These are phyloP conservation scores for Aplodontia rufa DNA, from an alignment of 2,113 vertebrate species.

Conservation along the genomic window DNA sequence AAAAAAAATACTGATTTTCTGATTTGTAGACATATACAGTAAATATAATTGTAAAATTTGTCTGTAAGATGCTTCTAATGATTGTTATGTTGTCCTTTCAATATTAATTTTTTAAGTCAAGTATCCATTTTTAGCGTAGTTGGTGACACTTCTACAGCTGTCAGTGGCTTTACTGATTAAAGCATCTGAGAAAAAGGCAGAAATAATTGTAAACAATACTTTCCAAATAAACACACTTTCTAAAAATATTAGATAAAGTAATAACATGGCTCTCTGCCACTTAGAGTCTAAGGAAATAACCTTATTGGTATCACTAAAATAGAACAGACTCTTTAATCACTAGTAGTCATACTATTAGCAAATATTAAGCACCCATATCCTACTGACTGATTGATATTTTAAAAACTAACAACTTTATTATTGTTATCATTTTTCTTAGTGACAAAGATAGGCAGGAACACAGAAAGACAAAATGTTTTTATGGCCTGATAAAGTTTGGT, in stretches of 20 bases:
- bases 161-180: not conserved
- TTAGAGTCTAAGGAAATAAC: not conserved
- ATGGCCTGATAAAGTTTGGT: not conserved
- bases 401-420: constrained; percentile 5
- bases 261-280: not conserved
- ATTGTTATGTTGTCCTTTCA: not conserved
- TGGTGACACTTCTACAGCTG: not conserved
- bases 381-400: not conserved
- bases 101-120: not conserved
- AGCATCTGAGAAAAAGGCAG: not conserved
- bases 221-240: not conserved
- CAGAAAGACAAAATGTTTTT: constrained; percentile 40
- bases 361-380: not conserved
- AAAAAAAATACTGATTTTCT: too few species aligned
- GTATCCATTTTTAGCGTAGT: not conserved
- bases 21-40: not conserved
- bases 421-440: constrained; percentile 23
- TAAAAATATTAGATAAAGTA: constrained; percentile 4
- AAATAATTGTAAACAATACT: not conserved
- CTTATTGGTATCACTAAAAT: not conserved
- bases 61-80: not conserved
- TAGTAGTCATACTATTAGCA: not conserved
- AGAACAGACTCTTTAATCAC: not conserved
- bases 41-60: not conserved
- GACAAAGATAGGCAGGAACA: not conserved